Percentiles rank a stretch among this genome's conserved stretches.
These are phyloP conservation scores for Chelon labrosus DNA, from an alignment of 2,797 vertebrate species.

Conservation along the genomic window DNA sequence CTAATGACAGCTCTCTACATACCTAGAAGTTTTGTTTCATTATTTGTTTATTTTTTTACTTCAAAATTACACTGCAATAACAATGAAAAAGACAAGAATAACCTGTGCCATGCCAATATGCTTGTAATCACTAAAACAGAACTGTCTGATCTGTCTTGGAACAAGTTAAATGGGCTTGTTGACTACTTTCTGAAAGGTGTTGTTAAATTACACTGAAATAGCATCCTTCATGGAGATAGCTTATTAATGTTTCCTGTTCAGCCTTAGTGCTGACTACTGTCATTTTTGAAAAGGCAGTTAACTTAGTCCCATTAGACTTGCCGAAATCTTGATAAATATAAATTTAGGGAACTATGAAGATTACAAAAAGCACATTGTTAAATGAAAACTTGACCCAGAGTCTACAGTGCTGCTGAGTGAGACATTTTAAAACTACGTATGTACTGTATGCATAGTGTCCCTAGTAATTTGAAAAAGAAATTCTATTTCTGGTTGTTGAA, in stretches of 20 bases:
- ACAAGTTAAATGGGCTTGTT: not conserved
- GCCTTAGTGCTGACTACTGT: not conserved
- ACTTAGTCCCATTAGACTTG: not conserved
- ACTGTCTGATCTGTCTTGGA: too few relatives aligned
- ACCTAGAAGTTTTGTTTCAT: too few relatives aligned
- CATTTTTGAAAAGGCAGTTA: not conserved
- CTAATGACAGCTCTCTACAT: conserved; percentile 15
- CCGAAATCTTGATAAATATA: not conserved
- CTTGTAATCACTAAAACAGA: conserved; percentile 3
- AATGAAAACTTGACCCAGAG: not conserved
- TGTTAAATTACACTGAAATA: not conserved
- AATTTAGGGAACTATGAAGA: not conserved
- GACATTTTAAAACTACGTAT: not conserved
- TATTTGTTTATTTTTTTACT: too few relatives aligned
- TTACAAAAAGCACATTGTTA: not conserved
- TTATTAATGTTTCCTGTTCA: not conserved
- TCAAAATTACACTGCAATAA: too few relatives aligned
- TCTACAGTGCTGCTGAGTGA: not conserved
- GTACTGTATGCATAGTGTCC: not conserved
- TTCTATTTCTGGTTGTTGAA: conserved; percentile 37
- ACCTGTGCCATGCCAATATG: not conserved
- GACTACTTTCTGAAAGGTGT: conserved; percentile 5
- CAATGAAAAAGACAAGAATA: too few relatives aligned
- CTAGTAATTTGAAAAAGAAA: conserved; percentile 17
- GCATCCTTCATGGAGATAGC: not conserved